Evolutionary conservation across 2,797 vertebrate species (phyloP).

Genomic region (Phataginus tetradactyla): DNA sequence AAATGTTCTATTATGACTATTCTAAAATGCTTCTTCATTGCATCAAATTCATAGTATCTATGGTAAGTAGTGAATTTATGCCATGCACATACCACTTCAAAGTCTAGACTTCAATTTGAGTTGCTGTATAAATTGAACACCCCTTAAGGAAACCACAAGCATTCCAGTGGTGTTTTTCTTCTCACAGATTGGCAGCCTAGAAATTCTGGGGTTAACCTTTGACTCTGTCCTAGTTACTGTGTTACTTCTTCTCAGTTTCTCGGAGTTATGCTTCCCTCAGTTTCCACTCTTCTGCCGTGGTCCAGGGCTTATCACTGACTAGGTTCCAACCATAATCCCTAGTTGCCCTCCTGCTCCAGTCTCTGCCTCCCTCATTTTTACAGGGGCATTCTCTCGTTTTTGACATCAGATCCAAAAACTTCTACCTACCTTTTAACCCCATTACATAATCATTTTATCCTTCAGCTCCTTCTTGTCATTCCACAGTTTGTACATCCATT

Average conservation of each 20-base stretch:
- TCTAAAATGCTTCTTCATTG: not conserved
- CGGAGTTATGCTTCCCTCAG: not conserved
- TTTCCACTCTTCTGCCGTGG: not conserved
- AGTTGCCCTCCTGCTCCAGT: not conserved
- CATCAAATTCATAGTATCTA: not conserved
- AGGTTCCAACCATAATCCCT: not conserved
- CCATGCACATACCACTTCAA: not conserved
- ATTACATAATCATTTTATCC: not conserved
- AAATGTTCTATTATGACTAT: not conserved
- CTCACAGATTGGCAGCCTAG: not conserved
- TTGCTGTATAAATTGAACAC: not conserved
- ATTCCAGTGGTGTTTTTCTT: not conserved
- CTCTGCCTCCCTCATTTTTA: not conserved
- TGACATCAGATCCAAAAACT: not conserved
- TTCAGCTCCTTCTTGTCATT: not conserved
- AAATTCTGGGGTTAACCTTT: not conserved
- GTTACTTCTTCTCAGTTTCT: not conserved
- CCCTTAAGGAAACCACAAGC: not conserved
- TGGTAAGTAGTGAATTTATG: not conserved
- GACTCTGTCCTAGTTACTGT: not conserved
- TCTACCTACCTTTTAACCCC: not conserved
- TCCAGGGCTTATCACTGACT: not conserved
- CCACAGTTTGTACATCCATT: not conserved
- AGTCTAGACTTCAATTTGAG: slow-evolving; percentile 21
- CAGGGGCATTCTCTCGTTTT: not conserved